Percentiles rank a stretch among this genome's conserved stretches.
Evolutionary conservation across 2,888 invertebrate species (phyloP).

Genomic region (Drosophila rellima): DNA sequence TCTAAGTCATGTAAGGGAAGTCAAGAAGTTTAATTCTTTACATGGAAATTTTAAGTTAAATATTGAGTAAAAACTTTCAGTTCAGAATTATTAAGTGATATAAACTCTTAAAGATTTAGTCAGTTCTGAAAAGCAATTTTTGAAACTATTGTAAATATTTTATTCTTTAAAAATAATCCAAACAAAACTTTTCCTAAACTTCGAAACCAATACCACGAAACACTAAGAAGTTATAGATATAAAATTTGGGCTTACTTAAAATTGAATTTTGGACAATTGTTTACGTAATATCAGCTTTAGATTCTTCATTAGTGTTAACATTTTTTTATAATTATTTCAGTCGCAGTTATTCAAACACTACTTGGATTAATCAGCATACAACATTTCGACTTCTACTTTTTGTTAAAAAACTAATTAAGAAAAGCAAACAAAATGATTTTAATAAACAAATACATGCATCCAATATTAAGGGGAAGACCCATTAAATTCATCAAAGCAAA

Average conservation of each 20-base stretch:
- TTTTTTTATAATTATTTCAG: background rate
- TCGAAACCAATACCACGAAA: too few species aligned
- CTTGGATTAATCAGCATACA: background rate
- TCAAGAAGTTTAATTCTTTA: background rate
- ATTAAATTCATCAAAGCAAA: conserved; percentile 27
- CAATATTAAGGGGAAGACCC: conserved; percentile 15
- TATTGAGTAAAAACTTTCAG: background rate
- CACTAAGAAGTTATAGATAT: too few species aligned
- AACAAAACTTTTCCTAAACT: too few species aligned
- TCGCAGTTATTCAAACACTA: background rate
- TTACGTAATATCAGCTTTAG: background rate
- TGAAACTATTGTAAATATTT: too few species aligned
- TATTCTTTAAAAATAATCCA: too few species aligned
- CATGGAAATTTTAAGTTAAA: background rate
- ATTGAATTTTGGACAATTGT: background rate
- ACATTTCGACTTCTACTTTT: background rate
- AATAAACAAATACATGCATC: conserved; percentile 44
- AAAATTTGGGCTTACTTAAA: background rate
- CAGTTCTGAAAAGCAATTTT: background rate
- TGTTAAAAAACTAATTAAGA: conserved; percentile 17
- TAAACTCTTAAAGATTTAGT: background rate
- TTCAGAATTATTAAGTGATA: background rate
- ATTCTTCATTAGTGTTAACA: background rate
- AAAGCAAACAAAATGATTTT: conserved; percentile 49
- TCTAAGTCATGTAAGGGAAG: background rate